phyloP scores from a whole-genome alignment of 2,113 vertebrate species.

The Coturnix japonica region DNA sequence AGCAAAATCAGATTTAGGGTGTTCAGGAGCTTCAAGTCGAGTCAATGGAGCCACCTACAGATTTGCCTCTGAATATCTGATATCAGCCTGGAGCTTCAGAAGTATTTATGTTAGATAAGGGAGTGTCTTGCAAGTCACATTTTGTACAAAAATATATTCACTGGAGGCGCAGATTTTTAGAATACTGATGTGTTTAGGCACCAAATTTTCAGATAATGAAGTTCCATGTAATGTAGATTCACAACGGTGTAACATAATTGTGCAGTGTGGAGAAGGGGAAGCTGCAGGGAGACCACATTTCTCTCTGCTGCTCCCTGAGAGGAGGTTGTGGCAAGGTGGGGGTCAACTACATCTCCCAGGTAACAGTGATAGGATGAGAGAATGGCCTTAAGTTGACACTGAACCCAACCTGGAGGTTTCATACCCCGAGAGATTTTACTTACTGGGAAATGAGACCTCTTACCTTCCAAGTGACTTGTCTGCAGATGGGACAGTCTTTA shows the following conservation, averaged over 20 bases:
- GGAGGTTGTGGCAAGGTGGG: no score
- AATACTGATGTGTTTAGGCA: not conserved
- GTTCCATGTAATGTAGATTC: not conserved
- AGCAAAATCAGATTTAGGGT: not conserved
- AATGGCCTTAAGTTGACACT: not conserved
- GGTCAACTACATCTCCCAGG: no score
- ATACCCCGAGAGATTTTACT: not conserved
- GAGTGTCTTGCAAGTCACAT: not conserved
- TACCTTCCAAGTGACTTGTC: not conserved
- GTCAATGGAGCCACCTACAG: slow-evolving; percentile 32
- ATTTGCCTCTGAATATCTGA: slow-evolving; percentile 42
- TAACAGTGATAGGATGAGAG: no score
- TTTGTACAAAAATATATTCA: not conserved
- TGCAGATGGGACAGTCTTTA: not conserved
- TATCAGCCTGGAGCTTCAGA: not conserved
- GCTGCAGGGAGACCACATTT: no score
- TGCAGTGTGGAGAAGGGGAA: no score
- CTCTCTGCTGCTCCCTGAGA: no score
- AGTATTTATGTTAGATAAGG: not conserved
- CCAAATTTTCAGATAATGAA: not conserved
- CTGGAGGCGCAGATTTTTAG: not conserved
- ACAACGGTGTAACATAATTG: not conserved
- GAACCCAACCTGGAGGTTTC: not conserved
- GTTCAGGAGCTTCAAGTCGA: not conserved
- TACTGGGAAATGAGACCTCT: not conserved